Base-by-base conservation (phyloP, 2,888 invertebrate genomes). In the Formica aserva region DNA sequence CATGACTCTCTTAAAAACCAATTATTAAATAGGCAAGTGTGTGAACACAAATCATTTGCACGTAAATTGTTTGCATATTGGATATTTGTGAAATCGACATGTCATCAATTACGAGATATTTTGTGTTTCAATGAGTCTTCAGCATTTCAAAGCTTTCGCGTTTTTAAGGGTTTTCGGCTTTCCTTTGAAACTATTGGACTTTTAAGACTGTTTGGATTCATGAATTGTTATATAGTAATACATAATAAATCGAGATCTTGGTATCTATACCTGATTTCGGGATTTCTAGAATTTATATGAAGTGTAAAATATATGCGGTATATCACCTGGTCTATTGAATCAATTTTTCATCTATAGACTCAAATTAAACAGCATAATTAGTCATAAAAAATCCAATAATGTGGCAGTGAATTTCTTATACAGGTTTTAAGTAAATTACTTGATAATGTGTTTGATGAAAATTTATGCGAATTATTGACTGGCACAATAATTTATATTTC, bases 81-180 rank as follows among this genome's bases (percentile, higher is more conserved):
- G 71, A 41, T 85, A 83, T 83, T 80, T 77, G 85, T 69, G 69
- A 71, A 87, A 80, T 86, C 80, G 11, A 82, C 60, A 75, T 89
- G 80, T 86, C 85, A 85, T 83, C 82, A 78, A 85, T 83, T 76
- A 69, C 65, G 82, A 86, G 84, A 85, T 88, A 85, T 85, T 86
- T 83, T 89, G 85, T 89, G 85, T 86, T 90, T 82, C 76, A 83
- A 65, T 83, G 82, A 85, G 69, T 89, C 82, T 86, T 91, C 83
- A 78, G 74, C 66, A 85, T 83, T 85, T 87, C 85, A 83, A 86
- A 85, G 78, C 82, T 89, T 89, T 82, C 83, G 69, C 48, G 84
- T 85, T 65, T 48, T 75, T 82, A 86, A 83, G 63, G 32, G 29
- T 72, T 66, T 57, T 63, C 32, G 80, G 60, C 22, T 85, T 45